Base-by-base conservation (phyloP, 2,113 vertebrate genomes). In the Chascanopsetta lugubris region DNA sequence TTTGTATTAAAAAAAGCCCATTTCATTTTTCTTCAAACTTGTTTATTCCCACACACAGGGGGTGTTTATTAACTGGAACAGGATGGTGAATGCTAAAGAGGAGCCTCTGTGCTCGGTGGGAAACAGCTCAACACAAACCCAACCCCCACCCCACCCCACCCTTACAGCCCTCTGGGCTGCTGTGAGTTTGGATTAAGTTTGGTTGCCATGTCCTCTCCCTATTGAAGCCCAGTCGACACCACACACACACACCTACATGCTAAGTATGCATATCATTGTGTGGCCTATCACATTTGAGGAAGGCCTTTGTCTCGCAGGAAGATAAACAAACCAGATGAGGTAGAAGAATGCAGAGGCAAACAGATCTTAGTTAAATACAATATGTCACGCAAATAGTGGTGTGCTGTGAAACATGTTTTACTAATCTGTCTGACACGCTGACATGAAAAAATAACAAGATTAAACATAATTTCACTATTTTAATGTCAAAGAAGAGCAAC, bases 161-260 rank as follows among this genome's bases (percentile, higher is more conserved):
- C 81, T 70, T 80, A 85, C 79, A 84, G 84, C 86, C 79, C 83
- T 88, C 79, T 83, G 80, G 85, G 83, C 80, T 86, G 84, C 86
- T 86, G 85, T 86, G 86, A 85, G 82, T 89, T 86, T 87, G 86
- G 87, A 90, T 89, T 90, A 89, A 88, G 88, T 88, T 89, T 88
- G 85, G 86, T 79, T 85, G 87, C 80, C 56, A 32, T 66, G 70
- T 84, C 72, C 72, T 82, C 79, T 82, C 85, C 81, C 79, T 65
- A 27, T 59, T 15, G 12, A 20, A 70, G 60, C 49, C 48, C 34
- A 11, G 46, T 43, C 50, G n/a, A 51, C 74, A 76, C 42, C 59
- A 42, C 47, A 25, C 27, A 22, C 49, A 42, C 46, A 38, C 22
- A 54, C 50, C 43, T 56, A n/a, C 56, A 59, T 29, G 49, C 22